Evolutionary conservation across 2,113 vertebrate genomes (phyloP), one percentile per base, ranked within the genome.

Genomic region (Haplochromis vanheusdeni): DNA sequence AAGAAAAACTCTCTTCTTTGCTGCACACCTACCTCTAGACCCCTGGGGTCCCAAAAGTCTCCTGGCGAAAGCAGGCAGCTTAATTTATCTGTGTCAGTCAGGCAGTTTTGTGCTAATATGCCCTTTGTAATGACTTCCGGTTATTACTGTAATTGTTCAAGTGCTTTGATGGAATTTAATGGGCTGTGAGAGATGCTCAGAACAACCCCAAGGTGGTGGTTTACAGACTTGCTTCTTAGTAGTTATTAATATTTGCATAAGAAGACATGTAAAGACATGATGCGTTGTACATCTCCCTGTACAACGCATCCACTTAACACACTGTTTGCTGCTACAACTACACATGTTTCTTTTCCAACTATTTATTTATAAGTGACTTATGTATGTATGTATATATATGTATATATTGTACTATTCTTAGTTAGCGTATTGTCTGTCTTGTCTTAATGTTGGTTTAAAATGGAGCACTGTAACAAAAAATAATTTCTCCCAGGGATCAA

Each of bases 71-170:
- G 54, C 75, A 86, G 62, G 79, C 23, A 21, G 49, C 62, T 84
- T 75, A 33, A 81, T 80, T 80, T 54, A 83, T 86, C 37, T 88
- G 58, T 85, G 80, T 89, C 86, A 79, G 55, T 81, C 56, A 70
- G 58, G 16, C 23, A 2, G 12, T 37, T 68, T 55, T 17, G 28
- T 37, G 88, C 73, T 54, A 54, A 70, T 31, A 62, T 54, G 31
- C 14, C 19, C 45, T 75, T 81, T 35, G 45, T 58, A 85, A 89
- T 81, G 79, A 56, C 60, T 88, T 81, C 55, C 8, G 31, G 79
- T 85, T 55, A 89, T 89, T 79, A 70, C 6, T 3, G 80, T 84
- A 81, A 87, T 83, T 88, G 55, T 54, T 84, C 14, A 21, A 51
- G 26, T 31, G 17, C 80, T 79, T 13, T 65, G 56, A 80, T 8